Conservation (phyloP, 2,797 vertebrate species). For the Rhincodon typus region DNA sequence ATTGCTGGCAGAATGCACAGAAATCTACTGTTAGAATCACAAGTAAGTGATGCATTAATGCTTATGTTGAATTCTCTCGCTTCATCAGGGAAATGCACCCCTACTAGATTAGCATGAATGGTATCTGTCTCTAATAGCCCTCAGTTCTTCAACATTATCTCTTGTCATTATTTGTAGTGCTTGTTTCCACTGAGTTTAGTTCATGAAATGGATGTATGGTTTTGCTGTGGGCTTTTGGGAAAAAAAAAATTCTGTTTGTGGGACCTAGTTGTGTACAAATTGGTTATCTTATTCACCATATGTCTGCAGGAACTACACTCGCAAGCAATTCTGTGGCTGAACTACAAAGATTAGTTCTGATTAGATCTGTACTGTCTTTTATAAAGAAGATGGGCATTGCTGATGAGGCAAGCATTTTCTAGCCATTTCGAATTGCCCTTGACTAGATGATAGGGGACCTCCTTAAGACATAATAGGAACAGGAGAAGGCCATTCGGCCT, state of each 20-base stretch:
- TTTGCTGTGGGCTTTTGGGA: background rate
- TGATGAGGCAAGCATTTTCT: background rate
- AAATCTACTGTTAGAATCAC: background rate
- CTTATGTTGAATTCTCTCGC: background rate
- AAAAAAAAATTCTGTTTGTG: too few relatives aligned
- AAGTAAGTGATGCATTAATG: background rate
- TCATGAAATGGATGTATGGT: background rate
- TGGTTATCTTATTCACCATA: too few relatives aligned
- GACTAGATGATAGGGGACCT: too few relatives aligned
- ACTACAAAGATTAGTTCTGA: too few relatives aligned
- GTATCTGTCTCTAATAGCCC: background rate
- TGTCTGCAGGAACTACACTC: too few relatives aligned
- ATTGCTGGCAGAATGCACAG: background rate
- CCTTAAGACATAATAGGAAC: too few relatives aligned
- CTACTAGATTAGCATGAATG: background rate
- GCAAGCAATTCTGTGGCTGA: too few relatives aligned
- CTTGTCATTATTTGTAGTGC: background rate
- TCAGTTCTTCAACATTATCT: background rate
- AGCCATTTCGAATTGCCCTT: background rate
- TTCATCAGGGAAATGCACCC: background rate
- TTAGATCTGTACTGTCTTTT: too few relatives aligned
- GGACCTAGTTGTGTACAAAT: too few relatives aligned
- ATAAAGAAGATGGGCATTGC: too few relatives aligned
- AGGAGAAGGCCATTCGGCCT: too few relatives aligned
- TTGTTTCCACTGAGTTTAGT: background rate